These are phyloP conservation scores for Heliothis subflexa DNA, from an alignment of 1,140 invertebrate species.

Conservation along the genomic window DNA sequence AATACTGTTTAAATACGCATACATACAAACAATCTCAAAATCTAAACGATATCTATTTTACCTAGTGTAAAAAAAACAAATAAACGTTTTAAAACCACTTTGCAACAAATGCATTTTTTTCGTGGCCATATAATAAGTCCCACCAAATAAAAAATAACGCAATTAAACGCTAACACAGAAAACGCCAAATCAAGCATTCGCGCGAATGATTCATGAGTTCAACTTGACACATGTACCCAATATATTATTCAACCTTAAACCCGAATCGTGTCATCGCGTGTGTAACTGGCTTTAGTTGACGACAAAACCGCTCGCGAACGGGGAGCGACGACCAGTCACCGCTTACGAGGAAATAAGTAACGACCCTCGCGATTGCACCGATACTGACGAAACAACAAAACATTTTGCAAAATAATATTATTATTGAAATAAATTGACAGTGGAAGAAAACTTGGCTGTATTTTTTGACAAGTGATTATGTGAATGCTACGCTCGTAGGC, in stretches of 20 bases:
- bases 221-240: conserved; percentile 41
- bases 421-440: neutral
- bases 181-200: neutral
- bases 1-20: too few relatives aligned
- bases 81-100: too few relatives aligned
- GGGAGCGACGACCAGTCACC: conserved; percentile 47
- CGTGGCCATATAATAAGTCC: neutral
- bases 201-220: conserved; percentile 26
- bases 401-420: neutral
- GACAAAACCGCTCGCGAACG: conserved; percentile 51
- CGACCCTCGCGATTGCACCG: conserved; percentile 37
- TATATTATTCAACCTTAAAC: conserved; percentile 43
- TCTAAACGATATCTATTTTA: too few relatives aligned
- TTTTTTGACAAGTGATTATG: conserved; percentile 10
- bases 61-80: too few relatives aligned
- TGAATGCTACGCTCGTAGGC: conserved; percentile 19
- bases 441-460: neutral
- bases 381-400: conserved; percentile 14
- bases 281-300: conserved; percentile 50
- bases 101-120: neutral
- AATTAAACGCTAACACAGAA: conserved; percentile 1
- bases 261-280: conserved; percentile 54
- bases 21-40: too few relatives aligned
- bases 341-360: conserved; percentile 45
- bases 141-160: neutral